These are phyloP conservation scores for Calephelis perditalis DNA, from an alignment of 2,888 invertebrate genomes.

Conservation along the genomic window DNA sequence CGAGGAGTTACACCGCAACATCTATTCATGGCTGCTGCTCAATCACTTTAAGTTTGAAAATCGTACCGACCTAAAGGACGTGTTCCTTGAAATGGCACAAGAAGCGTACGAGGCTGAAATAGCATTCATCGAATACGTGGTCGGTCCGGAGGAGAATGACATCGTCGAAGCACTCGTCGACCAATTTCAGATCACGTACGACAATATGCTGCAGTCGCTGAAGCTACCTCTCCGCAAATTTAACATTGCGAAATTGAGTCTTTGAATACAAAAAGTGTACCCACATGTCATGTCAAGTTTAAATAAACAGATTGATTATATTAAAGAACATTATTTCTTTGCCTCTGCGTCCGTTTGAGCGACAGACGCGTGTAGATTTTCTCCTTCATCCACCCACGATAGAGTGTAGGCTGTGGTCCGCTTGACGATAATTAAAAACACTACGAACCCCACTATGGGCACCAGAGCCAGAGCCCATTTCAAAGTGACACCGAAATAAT, in stretches of 20 bases:
- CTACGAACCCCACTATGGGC: constrained; percentile 10
- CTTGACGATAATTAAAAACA: not conserved
- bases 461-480: constrained; percentile 13
- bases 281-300: not conserved
- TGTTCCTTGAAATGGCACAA: too few species aligned
- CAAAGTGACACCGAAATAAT: constrained; percentile 9
- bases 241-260: not conserved
- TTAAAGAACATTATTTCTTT: not conserved
- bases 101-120: not conserved
- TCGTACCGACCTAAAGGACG: too few species aligned
- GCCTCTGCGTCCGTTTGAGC: not conserved
- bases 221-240: not conserved
- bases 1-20: too few species aligned
- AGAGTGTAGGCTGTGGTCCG: constrained; percentile 1
- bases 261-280: constrained; percentile 4
- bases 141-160: too few species aligned
- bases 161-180: too few species aligned
- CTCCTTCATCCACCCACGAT: constrained; percentile 1
- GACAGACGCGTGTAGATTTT: constrained; percentile 1
- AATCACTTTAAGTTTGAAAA: too few species aligned
- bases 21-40: too few species aligned
- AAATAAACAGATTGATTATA: constrained; percentile 1
- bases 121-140: too few species aligned
- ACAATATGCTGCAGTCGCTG: too few species aligned
- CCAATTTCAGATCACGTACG: too few species aligned